Conservation (phyloP, 1,140 invertebrate species). For the Tetragnatha versicolor region DNA sequence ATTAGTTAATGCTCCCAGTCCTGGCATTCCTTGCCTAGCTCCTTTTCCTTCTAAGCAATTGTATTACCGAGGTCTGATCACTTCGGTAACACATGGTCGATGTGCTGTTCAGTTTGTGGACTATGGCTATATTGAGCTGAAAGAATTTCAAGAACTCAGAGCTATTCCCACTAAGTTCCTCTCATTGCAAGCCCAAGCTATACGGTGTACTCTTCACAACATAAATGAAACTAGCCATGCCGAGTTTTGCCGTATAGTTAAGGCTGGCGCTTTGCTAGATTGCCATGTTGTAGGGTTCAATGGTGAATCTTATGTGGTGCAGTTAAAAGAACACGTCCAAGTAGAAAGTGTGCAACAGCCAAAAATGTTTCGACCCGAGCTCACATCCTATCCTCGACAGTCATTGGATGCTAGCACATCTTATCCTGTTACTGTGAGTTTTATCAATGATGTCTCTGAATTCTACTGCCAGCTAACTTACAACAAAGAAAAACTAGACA, state of each 20-base stretch:
- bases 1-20: not conserved
- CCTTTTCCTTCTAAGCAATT: not conserved
- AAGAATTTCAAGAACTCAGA: constrained; percentile 59
- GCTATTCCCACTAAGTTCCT: constrained; percentile 71
- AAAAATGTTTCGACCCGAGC: not conserved
- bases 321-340: not conserved
- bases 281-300: constrained; percentile 15
- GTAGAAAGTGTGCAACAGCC: not conserved
- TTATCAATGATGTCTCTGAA: constrained; percentile 36
- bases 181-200: constrained; percentile 73
- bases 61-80: constrained; percentile 13
- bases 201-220: constrained; percentile 74
- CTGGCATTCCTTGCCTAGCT: constrained; percentile 19
- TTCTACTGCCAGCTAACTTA: constrained; percentile 57
- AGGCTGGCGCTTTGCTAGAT: not conserved
- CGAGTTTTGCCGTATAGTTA: constrained; percentile 43
- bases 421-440: constrained; percentile 44
- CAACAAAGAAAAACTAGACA: constrained; percentile 19
- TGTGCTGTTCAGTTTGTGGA: constrained; percentile 74
- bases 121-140: constrained; percentile 76
- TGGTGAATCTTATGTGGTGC: constrained; percentile 10
- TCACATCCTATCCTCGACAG: not conserved
- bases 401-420: not conserved
- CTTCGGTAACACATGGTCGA: not conserved
- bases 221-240: not conserved